A percentile compares a stretch with the other conserved stretches of the same genome.
These are phyloP conservation scores for Drosophila meridiana DNA, from an alignment of 2,888 invertebrate species.

Conservation along the genomic window DNA sequence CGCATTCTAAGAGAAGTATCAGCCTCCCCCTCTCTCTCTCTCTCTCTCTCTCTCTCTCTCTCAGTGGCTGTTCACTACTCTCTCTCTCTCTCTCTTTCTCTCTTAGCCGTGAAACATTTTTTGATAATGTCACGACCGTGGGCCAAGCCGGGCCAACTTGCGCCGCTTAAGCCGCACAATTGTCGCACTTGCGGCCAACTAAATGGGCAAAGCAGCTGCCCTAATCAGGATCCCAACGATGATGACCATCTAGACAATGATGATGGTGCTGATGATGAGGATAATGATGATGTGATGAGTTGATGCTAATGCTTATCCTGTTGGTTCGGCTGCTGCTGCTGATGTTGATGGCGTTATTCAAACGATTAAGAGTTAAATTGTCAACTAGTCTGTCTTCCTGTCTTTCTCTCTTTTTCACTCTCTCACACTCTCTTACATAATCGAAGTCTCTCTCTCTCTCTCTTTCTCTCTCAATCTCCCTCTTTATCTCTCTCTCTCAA, in stretches of 20 bases:
- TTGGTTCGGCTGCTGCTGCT: slow-evolving; percentile 17
- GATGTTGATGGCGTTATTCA: slow-evolving; percentile 1
- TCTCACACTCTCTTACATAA: background rate
- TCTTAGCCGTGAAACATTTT: slow-evolving; percentile 43
- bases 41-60: background rate
- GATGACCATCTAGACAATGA: slow-evolving; percentile 3
- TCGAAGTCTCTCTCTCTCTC: background rate
- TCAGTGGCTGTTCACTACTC: background rate
- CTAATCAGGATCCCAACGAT: slow-evolving; percentile 18
- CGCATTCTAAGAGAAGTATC: slow-evolving; percentile 42
- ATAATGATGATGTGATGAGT: slow-evolving; percentile 12
- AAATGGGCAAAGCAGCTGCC: slow-evolving; percentile 33
- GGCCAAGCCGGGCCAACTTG: slow-evolving; percentile 58
- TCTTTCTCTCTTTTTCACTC: background rate
- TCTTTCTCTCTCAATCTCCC: background rate
- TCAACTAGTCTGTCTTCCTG: background rate
- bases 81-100: background rate
- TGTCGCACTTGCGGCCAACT: slow-evolving; percentile 51
- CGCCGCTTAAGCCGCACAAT: slow-evolving; percentile 55
- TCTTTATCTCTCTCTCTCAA: background rate
- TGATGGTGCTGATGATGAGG: slow-evolving; percentile 19
- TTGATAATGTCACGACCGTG: slow-evolving; percentile 61
- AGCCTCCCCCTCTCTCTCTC: slow-evolving; percentile 1
- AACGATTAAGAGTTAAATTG: slow-evolving; percentile 11
- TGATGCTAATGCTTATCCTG: slow-evolving; percentile 20